Conservation (phyloP, 2,888 invertebrate genomes). For the Caenorhabditis sp. region DNA sequence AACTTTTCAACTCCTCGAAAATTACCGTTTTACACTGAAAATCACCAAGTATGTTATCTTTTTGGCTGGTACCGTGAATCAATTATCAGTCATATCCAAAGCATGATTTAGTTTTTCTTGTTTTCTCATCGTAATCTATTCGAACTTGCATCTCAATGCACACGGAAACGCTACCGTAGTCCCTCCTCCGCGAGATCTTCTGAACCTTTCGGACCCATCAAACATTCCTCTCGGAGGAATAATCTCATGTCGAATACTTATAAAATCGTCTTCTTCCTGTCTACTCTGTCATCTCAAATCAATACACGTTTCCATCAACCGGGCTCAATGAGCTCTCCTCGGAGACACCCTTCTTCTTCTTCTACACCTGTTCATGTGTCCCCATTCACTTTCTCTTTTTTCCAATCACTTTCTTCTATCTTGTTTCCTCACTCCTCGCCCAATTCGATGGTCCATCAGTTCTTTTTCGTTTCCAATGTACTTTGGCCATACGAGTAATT, state of each 20-base stretch:
- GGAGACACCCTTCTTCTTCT: not conserved
- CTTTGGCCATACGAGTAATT: slow-evolving; percentile 57
- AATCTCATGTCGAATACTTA: slow-evolving; percentile 36
- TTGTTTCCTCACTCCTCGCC: slow-evolving; percentile 21
- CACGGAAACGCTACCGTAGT: not conserved
- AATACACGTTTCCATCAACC: slow-evolving; percentile 46
- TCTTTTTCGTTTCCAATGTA: slow-evolving; percentile 19
- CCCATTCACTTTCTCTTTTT: slow-evolving; percentile 30
- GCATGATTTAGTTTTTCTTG: no score
- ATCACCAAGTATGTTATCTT: no score
- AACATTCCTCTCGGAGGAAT: slow-evolving; percentile 2
- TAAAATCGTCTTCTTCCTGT: slow-evolving; percentile 11
- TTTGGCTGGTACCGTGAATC: no score
- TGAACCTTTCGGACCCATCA: slow-evolving; percentile 7
- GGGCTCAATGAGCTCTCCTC: slow-evolving; percentile 36
- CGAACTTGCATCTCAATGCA: no score
- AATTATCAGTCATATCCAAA: no score
- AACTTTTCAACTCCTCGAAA: no score
- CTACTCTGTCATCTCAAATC: slow-evolving; percentile 43
- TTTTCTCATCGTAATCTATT: no score
- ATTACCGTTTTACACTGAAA: no score
- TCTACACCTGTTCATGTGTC: slow-evolving; percentile 57
- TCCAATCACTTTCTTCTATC: slow-evolving; percentile 12
- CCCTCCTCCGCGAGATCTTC: not conserved
- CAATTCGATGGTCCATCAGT: slow-evolving; percentile 2